Evolutionary conservation across 1,140 invertebrate species (phyloP).

Genomic region (Trissolcus basalis): DNA sequence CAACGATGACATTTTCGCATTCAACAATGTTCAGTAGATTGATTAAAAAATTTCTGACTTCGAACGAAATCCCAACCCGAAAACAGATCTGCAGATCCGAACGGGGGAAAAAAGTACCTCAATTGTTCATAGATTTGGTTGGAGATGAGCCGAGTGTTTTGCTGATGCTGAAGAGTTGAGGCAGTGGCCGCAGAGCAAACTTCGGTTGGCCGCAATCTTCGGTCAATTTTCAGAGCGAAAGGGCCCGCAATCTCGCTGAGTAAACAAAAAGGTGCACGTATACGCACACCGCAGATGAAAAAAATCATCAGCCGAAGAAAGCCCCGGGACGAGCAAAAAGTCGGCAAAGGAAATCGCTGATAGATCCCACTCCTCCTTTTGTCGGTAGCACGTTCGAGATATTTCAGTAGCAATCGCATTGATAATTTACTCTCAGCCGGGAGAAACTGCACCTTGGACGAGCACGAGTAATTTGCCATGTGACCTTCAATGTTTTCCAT

Average conservation of each 20-base stretch:
- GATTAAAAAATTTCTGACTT: too few species aligned
- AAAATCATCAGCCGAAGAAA: slow-evolving; percentile 29
- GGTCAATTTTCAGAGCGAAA: slow-evolving; percentile 68
- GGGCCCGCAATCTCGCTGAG: slow-evolving; percentile 57
- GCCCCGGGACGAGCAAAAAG: slow-evolving; percentile 50
- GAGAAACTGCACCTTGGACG: slow-evolving; percentile 37
- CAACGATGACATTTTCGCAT: slow-evolving; percentile 45
- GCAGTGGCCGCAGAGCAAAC: slow-evolving; percentile 63
- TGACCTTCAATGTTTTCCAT: slow-evolving; percentile 37
- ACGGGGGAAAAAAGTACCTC: background rate
- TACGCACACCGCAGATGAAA: slow-evolving; percentile 47
- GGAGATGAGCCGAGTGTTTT: slow-evolving; percentile 66
- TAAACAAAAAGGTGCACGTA: slow-evolving; percentile 61
- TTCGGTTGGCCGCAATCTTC: slow-evolving; percentile 68
- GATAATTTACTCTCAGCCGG: slow-evolving; percentile 61
- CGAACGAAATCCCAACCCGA: too few species aligned
- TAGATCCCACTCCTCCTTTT: slow-evolving; percentile 31
- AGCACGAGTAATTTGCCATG: slow-evolving; percentile 51
- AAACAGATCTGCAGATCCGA: too few species aligned
- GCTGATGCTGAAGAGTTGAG: slow-evolving; percentile 66
- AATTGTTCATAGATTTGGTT: slow-evolving; percentile 10
- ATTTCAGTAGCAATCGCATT: slow-evolving; percentile 62
- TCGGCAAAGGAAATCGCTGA: slow-evolving; percentile 53
- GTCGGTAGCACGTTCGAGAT: slow-evolving; percentile 57
- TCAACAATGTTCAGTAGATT: slow-evolving; percentile 1